Percentiles rank a stretch among this genome's conserved stretches.
Evolutionary conservation across 2,888 invertebrate genomes (phyloP).

Genomic region (Drosophila maculinotata): DNA sequence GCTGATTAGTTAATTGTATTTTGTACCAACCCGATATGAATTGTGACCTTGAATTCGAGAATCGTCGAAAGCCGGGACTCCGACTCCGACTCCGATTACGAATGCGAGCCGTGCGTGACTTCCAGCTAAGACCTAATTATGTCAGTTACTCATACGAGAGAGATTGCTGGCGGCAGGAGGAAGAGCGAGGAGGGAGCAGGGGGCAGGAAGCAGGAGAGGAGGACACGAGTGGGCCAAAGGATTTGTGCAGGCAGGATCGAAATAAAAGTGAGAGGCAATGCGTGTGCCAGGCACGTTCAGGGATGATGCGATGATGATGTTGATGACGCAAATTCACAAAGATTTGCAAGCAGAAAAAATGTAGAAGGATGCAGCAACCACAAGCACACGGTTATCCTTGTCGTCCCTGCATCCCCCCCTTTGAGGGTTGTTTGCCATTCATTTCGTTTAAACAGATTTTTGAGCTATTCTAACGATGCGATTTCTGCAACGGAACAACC

Average conservation of each 20-base stretch:
- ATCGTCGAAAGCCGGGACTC: slow-evolving; percentile 14
- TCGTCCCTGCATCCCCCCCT: slow-evolving; percentile 4
- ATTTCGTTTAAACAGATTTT: slow-evolving; percentile 70
- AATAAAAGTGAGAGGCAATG: slow-evolving; percentile 55
- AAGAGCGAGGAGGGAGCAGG: slow-evolving; percentile 5
- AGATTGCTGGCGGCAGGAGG: slow-evolving; percentile 51
- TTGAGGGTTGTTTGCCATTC: slow-evolving; percentile 55
- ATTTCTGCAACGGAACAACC: slow-evolving; percentile 68
- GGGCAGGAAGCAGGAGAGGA: too few species aligned
- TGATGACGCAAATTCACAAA: slow-evolving; percentile 75
- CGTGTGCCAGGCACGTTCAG: slow-evolving; percentile 80
- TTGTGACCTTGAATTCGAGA: slow-evolving; percentile 52
- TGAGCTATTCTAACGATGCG: slow-evolving; percentile 78
- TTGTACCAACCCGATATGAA: slow-evolving; percentile 27
- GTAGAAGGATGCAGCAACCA: slow-evolving; percentile 49
- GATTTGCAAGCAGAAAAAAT: slow-evolving; percentile 65
- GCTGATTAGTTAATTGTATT: slow-evolving; percentile 45
- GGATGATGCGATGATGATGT: slow-evolving; percentile 44
- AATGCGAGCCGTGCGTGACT: slow-evolving; percentile 80
- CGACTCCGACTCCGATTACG: slow-evolving; percentile 59
- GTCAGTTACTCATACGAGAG: slow-evolving; percentile 79
- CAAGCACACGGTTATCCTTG: slow-evolving; percentile 27
- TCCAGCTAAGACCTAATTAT: slow-evolving; percentile 81
- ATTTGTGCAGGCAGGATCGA: slow-evolving; percentile 13
- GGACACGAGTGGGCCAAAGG: slow-evolving; percentile 15